Evolutionary conservation across 1,140 invertebrate genomes (phyloP), one percentile per base, ranked within the genome.

Genomic region (Hydropsyche tenuis): DNA sequence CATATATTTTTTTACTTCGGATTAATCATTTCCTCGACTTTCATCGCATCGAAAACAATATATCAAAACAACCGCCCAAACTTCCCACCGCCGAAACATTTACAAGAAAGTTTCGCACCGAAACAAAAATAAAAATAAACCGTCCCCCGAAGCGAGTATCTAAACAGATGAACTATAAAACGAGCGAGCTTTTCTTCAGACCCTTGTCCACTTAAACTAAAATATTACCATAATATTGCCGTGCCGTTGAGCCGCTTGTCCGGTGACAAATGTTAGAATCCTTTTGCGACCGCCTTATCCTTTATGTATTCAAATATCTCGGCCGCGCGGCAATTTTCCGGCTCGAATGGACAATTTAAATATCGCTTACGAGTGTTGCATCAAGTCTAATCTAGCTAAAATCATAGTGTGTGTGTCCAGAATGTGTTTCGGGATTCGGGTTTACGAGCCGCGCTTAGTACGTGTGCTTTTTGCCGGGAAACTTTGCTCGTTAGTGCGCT

Each of bases 181-280:
- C 30, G 3, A 9, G 20, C 56, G 22, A 27, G 56, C 56, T 23
- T 14, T 25, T 6, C 23, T 25, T 20, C 11, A 11, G 23, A 60
- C 56, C 56, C 56, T 60, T 60, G 56, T 60, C 56, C 56, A 60
- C 56, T 60, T 60, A 60, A 60, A 23, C 22, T 60, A 25, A 60
- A 60, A 60, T 60, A 60, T 60, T 60, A 25, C 56, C 56, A 60
- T 60, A 60, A 60, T 60, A 60, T 60, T 60, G 56, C 23, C 56
- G 56, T 60, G 56, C 48, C 48, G 16, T 18, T 53, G 48, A 53
- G 56, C 56, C 56, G 20, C 56, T 60, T 11, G 23, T 23, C 22
- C 56, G 20, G 20, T 60, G 56, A 60, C 56, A 60, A 60, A 60
- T 60, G 56, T 60, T 27, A 14, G 18, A 27, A 27, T 27, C 56